Conservation (phyloP, 2,797 vertebrate species). For the Cottoperca gobio region DNA sequence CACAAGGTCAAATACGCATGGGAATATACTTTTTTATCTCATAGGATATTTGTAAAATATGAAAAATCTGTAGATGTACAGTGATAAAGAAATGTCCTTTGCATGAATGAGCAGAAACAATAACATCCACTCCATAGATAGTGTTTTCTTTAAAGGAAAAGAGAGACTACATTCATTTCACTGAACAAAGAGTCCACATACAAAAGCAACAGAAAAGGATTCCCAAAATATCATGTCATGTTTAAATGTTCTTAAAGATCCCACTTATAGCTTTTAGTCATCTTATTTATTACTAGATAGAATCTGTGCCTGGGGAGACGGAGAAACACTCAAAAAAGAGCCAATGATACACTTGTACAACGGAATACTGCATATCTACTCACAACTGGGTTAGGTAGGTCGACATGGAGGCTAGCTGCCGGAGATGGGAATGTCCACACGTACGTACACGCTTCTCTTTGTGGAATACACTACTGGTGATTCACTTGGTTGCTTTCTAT, state of each 20-base stretch:
- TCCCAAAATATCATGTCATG: constrained; percentile 86
- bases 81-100: constrained; percentile 85
- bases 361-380: constrained; percentile 95
- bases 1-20: constrained; percentile 90
- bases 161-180: constrained; percentile 92
- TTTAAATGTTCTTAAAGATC: constrained; percentile 89
- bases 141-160: constrained; percentile 84
- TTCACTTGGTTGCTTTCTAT: constrained; percentile 44
- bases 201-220: constrained; percentile 76
- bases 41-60: constrained; percentile 90
- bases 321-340: constrained; percentile 88
- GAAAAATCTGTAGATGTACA: constrained; percentile 86
- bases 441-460: constrained; percentile 84
- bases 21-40: constrained; percentile 89
- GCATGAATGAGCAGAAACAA: constrained; percentile 85
- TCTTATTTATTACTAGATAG: constrained; percentile 79
- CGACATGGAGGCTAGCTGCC: constrained; percentile 92
- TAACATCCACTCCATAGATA: constrained; percentile 83
- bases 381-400: constrained; percentile 87
- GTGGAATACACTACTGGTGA: constrained; percentile 78
- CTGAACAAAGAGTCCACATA: constrained; percentile 88
- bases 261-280: constrained; percentile 78
- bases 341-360: constrained; percentile 92
- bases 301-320: constrained; percentile 86
- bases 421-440: constrained; percentile 87